Evolutionary conservation across 2,113 vertebrate genomes (phyloP).

Genomic region (Upupa epops): DNA sequence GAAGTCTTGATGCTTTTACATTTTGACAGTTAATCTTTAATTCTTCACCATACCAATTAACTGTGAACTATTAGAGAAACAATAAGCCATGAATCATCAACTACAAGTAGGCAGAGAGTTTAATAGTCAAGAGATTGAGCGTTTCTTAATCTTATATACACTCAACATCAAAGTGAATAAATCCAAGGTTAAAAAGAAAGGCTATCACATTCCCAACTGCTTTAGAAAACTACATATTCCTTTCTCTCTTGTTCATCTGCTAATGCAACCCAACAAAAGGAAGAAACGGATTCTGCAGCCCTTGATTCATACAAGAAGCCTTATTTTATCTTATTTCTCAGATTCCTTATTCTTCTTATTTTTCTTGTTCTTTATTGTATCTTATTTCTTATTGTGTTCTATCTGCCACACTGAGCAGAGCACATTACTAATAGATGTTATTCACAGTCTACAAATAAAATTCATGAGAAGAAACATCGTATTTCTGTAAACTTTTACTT

Average conservation of each 20-base stretch:
- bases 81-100: conserved; percentile 52
- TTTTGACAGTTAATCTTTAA: conserved; percentile 60
- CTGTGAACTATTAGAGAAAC: conserved; percentile 43
- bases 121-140: conserved; percentile 41
- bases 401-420: not conserved
- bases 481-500: conserved; percentile 6
- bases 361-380: no score
- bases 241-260: not conserved
- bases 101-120: conserved; percentile 19
- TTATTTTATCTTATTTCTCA: not conserved
- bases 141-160: conserved; percentile 51
- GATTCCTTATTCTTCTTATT: no score
- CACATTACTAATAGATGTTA: not conserved
- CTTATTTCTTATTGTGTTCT: no score
- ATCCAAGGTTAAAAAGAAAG: conserved; percentile 54
- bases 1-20: not conserved
- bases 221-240: not conserved
- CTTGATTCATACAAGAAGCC: not conserved
- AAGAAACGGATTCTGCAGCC: not conserved
- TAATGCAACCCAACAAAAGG: not conserved
- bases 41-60: conserved; percentile 44
- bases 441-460: not conserved
- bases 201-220: not conserved
- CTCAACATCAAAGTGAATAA: conserved; percentile 46
- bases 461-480: not conserved